A percentile compares a stretch with the other conserved stretches of the same genome.
Evolutionary conservation across 2,888 invertebrate genomes (phyloP).

Genomic region (Drosophila dives): DNA sequence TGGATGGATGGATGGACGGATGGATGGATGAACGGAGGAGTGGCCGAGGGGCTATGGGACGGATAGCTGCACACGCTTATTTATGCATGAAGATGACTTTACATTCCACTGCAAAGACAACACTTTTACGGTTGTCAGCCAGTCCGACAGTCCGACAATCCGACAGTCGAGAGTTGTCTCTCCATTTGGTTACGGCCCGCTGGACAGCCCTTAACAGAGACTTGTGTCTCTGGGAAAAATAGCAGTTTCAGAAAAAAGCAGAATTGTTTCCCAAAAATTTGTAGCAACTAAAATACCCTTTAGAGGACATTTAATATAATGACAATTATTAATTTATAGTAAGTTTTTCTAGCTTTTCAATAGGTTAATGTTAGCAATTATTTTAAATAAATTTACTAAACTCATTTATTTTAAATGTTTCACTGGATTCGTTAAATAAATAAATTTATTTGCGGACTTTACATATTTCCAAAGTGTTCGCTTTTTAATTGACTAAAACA

Average conservation of each 20-base stretch:
- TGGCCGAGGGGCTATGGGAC: neutral
- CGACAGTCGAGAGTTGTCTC: conserved; percentile 8
- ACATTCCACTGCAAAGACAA: conserved; percentile 72
- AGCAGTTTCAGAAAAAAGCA: neutral
- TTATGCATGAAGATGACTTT: conserved; percentile 80
- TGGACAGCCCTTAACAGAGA: conserved; percentile 52
- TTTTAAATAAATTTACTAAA: neutral
- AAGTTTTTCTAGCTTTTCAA: neutral
- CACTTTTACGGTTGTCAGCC: conserved; percentile 76
- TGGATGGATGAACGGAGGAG: neutral
- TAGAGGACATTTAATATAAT: neutral
- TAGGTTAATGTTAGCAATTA: neutral
- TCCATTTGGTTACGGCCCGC: conserved; percentile 71
- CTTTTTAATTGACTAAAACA: too few relatives aligned
- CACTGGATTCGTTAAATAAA: neutral
- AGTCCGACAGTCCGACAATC: neutral
- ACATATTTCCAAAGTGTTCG: too few relatives aligned
- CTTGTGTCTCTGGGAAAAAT: conserved; percentile 55
- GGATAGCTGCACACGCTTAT: conserved; percentile 53
- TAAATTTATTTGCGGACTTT: neutral
- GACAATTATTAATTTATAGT: neutral
- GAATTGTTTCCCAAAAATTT: neutral
- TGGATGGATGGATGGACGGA: neutral
- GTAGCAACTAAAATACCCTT: conserved; percentile 30
- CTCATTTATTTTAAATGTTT: neutral